phyloP scores from a whole-genome alignment of 1,140 invertebrate genomes.

The Steinernema feltiae region DNA sequence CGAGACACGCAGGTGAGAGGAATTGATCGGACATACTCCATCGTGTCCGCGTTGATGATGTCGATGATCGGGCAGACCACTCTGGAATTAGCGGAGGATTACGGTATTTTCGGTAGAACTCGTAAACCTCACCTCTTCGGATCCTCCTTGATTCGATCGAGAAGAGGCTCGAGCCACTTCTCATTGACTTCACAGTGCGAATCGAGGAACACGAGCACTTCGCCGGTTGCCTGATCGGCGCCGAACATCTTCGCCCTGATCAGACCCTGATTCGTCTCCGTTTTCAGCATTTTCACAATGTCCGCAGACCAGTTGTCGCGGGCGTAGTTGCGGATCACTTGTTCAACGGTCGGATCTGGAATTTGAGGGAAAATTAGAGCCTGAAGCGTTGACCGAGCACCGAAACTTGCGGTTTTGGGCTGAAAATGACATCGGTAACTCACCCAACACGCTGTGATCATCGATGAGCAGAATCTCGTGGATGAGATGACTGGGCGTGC shows the following conservation, averaged over 20 bases:
- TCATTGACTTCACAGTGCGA: constrained; percentile 90
- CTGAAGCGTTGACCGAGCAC: constrained; percentile 19
- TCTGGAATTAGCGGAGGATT: constrained; percentile 39
- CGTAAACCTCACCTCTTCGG: constrained; percentile 32
- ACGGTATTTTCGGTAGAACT: background rate
- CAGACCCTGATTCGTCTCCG: constrained; percentile 74
- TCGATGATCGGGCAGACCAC: constrained; percentile 90
- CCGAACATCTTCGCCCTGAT: constrained; percentile 86
- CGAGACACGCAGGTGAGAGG: no score
- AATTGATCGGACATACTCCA: constrained; percentile 78
- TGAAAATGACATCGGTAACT: constrained; percentile 13
- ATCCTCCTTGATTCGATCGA: constrained; percentile 66
- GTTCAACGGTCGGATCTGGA: constrained; percentile 16
- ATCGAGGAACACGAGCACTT: constrained; percentile 78
- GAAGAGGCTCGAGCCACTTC: constrained; percentile 79
- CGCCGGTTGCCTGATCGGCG: constrained; percentile 80
- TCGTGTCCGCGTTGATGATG: constrained; percentile 83
- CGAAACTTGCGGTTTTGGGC: background rate
- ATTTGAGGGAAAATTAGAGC: background rate
- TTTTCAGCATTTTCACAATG: constrained; percentile 72
- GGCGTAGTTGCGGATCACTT: constrained; percentile 65
- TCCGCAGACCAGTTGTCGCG: constrained; percentile 60
- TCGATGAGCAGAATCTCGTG: constrained; percentile 88
- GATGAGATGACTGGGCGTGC: constrained; percentile 71
- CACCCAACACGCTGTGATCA: constrained; percentile 71